phyloP scores from a whole-genome alignment of 2,888 invertebrate species.

The Phrixothrix hirtus region DNA sequence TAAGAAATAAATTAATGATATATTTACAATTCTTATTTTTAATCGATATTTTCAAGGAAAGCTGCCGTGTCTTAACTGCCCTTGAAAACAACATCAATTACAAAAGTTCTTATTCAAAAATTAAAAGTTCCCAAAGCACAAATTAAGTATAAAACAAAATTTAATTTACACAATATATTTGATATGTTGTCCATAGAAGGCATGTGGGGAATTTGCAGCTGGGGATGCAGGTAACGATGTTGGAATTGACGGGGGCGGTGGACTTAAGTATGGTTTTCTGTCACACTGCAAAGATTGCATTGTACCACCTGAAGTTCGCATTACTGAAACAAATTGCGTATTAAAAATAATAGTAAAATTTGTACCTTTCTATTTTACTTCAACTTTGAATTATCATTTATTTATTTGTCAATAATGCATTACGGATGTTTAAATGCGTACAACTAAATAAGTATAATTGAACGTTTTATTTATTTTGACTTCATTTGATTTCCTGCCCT shows the following conservation, averaged over 20 bases:
- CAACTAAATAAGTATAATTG: too few relatives aligned
- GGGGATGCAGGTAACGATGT: slow-evolving; percentile 58
- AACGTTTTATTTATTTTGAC: too few relatives aligned
- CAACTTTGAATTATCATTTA: too few relatives aligned
- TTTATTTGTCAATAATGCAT: too few relatives aligned
- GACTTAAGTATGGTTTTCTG: slow-evolving; percentile 61
- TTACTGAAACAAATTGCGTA: slow-evolving; percentile 47
- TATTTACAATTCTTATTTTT: neutral
- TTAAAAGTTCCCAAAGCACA: too few relatives aligned
- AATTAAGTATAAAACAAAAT: neutral
- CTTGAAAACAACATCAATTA: neutral
- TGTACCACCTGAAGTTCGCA: slow-evolving; percentile 47
- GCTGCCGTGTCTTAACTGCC: neutral
- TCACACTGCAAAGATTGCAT: slow-evolving; percentile 59
- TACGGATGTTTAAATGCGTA: too few relatives aligned
- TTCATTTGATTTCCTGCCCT: too few relatives aligned
- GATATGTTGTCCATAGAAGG: slow-evolving; percentile 50
- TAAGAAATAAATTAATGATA: neutral
- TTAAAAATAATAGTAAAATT: too few relatives aligned
- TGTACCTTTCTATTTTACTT: too few relatives aligned
- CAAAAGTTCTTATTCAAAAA: neutral
- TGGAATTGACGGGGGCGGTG: slow-evolving; percentile 58
- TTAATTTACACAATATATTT: slow-evolving; percentile 35
- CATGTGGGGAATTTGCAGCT: slow-evolving; percentile 53
- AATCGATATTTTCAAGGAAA: neutral